phyloP scores from a whole-genome alignment of 2,113 vertebrate species.

The Microtus oregoni region DNA sequence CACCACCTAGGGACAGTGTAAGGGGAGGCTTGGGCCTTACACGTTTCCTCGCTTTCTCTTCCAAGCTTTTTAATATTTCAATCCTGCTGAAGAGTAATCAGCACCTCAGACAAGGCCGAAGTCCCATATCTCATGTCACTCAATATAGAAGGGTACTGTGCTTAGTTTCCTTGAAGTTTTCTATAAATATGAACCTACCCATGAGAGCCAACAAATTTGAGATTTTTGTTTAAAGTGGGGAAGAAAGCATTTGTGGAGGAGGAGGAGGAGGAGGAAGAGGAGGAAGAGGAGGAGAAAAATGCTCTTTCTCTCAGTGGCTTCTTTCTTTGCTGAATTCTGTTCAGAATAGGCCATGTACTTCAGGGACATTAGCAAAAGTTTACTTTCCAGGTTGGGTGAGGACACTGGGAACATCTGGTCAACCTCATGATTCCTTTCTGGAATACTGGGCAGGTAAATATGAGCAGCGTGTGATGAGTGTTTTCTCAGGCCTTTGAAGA shows the following conservation, averaged over 20 bases:
- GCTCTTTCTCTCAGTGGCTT: neutral
- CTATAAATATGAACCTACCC: neutral
- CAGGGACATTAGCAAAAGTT: neutral
- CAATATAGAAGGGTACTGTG: neutral
- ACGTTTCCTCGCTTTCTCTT: conserved; percentile 53
- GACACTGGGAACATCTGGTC: neutral
- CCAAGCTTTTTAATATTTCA: conserved; percentile 62
- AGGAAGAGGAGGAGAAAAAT: neutral
- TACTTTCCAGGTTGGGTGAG: neutral
- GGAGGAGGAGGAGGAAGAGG: too few species aligned
- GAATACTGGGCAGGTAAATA: neutral
- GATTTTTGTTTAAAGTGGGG: conserved; percentile 16
- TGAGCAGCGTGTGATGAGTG: neutral
- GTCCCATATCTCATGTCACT: neutral
- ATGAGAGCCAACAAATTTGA: neutral
- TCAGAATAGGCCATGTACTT: neutral
- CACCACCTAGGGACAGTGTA: conserved; percentile 52
- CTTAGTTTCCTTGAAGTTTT: neutral
- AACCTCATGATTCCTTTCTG: neutral
- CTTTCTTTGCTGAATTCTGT: neutral
- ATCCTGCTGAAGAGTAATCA: conserved; percentile 57
- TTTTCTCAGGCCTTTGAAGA: neutral
- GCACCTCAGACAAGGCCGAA: conserved; percentile 44
- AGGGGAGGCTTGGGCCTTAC: conserved; percentile 11
- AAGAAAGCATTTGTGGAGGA: neutral